Base-by-base conservation (phyloP, 2,797 vertebrate species). In the Dendrocincla tyrannina region DNA sequence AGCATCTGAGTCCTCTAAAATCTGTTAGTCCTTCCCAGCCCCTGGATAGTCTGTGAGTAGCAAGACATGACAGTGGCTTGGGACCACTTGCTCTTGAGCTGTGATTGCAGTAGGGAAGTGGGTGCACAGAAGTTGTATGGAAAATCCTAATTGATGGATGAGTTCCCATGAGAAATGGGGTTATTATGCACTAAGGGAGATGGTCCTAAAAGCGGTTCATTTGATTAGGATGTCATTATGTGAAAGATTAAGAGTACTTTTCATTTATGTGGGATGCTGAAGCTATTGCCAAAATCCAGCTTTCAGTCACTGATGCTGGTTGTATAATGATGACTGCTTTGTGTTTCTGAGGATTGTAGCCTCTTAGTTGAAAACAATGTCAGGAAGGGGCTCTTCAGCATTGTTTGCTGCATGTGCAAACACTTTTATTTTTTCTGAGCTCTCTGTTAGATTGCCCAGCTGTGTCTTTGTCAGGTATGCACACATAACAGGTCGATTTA, bases 21-120 rank as follows among this genome's bases (percentile, higher is more conserved):
- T 67, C 63, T 85, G 25, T 25, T 41, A 39, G 64, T 67, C 53
- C 39, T 52, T 79, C 41, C 41, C 73, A 88, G 83, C n/a, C 52
- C 72, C 33, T 0, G 0, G 58, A 24, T 3, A 69, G 59, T 16
- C 52, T 67, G 58, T 37, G 55, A 50, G 62, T 39, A 33, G 59
- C 73, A 46, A 0, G 1, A 22, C 55, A n/a, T 0, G 0, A 10
- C 0, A 0, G 30, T 59, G 76, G 56, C 66, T 85, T 0, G 0
- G 20, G 35, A 30, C 76, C 35, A 17, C 37, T 17, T n/a, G 69
- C 60, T 72, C 35, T 17, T 28, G 64, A 49, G 60, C 7, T 88
- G 63, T 66, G 83, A 49, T 35, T 85, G 77, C 25, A 44, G 49
- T 19, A n/a, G 46, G 42, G 55, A 76, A 76, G 28, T 14, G 42